Evolutionary conservation across 1,140 invertebrate species (phyloP).

Genomic region (Andrena cerasifolii): DNA sequence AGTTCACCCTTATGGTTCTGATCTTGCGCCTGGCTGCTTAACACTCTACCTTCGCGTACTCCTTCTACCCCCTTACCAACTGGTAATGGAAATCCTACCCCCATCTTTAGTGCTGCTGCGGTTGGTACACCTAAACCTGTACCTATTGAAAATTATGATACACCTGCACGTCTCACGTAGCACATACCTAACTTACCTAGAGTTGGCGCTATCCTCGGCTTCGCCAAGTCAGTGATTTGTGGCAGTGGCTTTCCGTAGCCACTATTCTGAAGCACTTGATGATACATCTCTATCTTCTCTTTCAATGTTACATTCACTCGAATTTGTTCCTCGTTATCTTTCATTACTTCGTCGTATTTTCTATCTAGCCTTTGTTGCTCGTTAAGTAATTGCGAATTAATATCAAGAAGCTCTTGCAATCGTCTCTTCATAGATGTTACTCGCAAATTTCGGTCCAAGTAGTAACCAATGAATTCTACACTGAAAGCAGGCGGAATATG

Average conservation of each 20-base stretch:
- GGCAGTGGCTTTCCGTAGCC: slow-evolving; percentile 77
- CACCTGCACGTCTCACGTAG: not conserved
- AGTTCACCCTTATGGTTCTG: slow-evolving; percentile 84
- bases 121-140: slow-evolving; percentile 85
- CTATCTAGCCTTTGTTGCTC: slow-evolving; percentile 88
- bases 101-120: slow-evolving; percentile 91
- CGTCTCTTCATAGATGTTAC: slow-evolving; percentile 90
- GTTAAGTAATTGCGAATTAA: slow-evolving; percentile 88
- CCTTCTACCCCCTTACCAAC: slow-evolving; percentile 82
- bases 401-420: slow-evolving; percentile 88
- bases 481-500: slow-evolving; percentile 95
- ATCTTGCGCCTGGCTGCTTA: slow-evolving; percentile 85
- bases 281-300: slow-evolving; percentile 82
- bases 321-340: slow-evolving; percentile 79
- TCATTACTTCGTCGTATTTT: slow-evolving; percentile 90
- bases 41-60: slow-evolving; percentile 82
- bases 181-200: slow-evolving; percentile 62
- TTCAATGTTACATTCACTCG: slow-evolving; percentile 83
- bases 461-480: slow-evolving; percentile 97
- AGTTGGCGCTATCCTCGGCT: slow-evolving; percentile 74
- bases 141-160: slow-evolving; percentile 58
- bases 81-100: slow-evolving; percentile 89
- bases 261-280: slow-evolving; percentile 72
- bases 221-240: slow-evolving; percentile 70
- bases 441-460: slow-evolving; percentile 91